phyloP scores from a whole-genome alignment of 2,888 invertebrate genomes.

The Therioaphis trifolii region DNA sequence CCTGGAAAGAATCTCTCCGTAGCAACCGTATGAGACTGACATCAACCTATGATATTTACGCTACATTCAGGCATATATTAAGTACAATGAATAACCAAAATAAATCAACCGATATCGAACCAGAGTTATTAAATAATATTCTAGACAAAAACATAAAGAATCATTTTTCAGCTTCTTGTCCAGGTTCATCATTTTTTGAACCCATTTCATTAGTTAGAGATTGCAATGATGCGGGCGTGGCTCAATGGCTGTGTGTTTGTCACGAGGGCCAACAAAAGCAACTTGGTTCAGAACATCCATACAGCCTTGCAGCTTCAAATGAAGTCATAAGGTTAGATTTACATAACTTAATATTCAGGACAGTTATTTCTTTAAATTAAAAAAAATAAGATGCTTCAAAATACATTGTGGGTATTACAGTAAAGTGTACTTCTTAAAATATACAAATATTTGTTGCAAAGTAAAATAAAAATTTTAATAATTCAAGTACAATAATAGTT shows the following conservation, averaged over 20 bases:
- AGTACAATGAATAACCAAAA: constrained; percentile 61
- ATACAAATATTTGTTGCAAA: no score
- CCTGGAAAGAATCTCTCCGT: constrained; percentile 63
- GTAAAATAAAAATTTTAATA: no score
- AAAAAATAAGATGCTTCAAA: no score
- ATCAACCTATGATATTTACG: constrained; percentile 65
- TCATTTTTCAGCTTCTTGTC: constrained; percentile 62
- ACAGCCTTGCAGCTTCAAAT: constrained; percentile 47
- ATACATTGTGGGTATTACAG: no score
- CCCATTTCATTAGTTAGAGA: constrained; percentile 63
- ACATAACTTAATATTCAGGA: no score
- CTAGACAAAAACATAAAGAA: constrained; percentile 39
- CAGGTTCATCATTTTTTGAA: constrained; percentile 64
- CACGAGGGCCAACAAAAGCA: constrained; percentile 59
- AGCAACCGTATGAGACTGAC: constrained; percentile 65
- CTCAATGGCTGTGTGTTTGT: constrained; percentile 65
- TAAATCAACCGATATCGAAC: constrained; percentile 28
- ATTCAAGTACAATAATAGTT: no score
- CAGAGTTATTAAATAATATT: constrained; percentile 26
- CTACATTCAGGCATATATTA: constrained; percentile 65
- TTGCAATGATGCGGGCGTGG: constrained; percentile 65
- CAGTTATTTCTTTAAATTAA: no score
- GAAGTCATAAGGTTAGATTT: constrained; percentile 47
- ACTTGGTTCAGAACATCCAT: constrained; percentile 48
- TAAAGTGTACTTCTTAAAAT: no score